Percentiles rank a stretch among this genome's conserved stretches.
These are phyloP conservation scores for mouse (Mus musculus) DNA, from an alignment of 2,113 vertebrate species.

Conservation along the genomic window GRCm39 chr13:80946501-80947000, in stretches of 20 bases:
- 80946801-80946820: conserved; percentile 74
- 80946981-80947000: conserved; percentile 74
- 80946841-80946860: conserved; percentile 75
- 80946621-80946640: not conserved
- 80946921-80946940: conserved; percentile 78
- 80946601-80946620: not conserved
- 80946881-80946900: conserved; percentile 73
- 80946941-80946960: conserved; percentile 76
- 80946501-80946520: not conserved
- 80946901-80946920: conserved; percentile 51
- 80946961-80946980: conserved; percentile 68
- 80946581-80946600: not conserved
- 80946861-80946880: conserved; percentile 72
- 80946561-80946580: not conserved
- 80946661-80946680: conserved; percentile 40
- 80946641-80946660: not conserved
- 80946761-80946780: conserved; percentile 66
- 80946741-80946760: conserved; percentile 27
- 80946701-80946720: conserved; percentile 60
- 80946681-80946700: conserved; percentile 33
- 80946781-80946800: conserved; percentile 73
- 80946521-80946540: not conserved
- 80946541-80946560: not conserved
- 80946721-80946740: conserved; percentile 59
- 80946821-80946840: conserved; percentile 70